Evolutionary conservation across 2,797 vertebrate genomes (phyloP).

Genomic region (Melopsittacus undulatus): DNA sequence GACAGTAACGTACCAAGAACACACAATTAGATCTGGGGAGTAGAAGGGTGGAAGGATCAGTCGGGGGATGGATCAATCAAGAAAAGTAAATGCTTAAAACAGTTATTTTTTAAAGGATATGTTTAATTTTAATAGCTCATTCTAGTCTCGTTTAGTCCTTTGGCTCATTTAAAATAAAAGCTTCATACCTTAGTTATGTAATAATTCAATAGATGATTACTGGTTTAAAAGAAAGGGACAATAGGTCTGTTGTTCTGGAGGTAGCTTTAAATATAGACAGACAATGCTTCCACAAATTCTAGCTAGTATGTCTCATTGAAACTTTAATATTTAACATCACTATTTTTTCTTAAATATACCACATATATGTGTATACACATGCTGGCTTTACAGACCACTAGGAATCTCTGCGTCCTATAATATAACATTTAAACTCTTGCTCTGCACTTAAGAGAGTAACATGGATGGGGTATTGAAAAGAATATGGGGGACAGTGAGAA

Average conservation of each 20-base stretch:
- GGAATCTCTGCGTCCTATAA: neutral
- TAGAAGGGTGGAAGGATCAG: neutral
- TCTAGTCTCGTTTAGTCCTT: neutral
- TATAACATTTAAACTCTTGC: neutral
- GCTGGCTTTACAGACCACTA: neutral
- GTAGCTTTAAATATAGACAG: neutral
- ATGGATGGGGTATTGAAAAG: neutral
- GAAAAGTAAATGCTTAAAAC: neutral
- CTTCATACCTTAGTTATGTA: neutral
- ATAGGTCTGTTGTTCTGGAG: neutral
- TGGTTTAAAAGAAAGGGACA: neutral
- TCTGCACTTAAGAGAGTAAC: neutral
- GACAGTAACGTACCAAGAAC: neutral
- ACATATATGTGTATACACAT: neutral
- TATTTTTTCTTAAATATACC: neutral
- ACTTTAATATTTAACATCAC: neutral
- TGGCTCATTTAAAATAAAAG: neutral
- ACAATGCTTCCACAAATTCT: neutral
- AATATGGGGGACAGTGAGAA: neutral
- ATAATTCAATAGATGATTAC: neutral
- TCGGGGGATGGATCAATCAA: neutral
- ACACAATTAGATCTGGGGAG: neutral
- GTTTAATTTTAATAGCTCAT: neutral
- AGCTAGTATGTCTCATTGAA: neutral
- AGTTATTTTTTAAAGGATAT: neutral